Evolutionary conservation across 2,113 vertebrate species (phyloP), one percentile per base, ranked within the genome.

Genomic region (Ia io): DNA sequence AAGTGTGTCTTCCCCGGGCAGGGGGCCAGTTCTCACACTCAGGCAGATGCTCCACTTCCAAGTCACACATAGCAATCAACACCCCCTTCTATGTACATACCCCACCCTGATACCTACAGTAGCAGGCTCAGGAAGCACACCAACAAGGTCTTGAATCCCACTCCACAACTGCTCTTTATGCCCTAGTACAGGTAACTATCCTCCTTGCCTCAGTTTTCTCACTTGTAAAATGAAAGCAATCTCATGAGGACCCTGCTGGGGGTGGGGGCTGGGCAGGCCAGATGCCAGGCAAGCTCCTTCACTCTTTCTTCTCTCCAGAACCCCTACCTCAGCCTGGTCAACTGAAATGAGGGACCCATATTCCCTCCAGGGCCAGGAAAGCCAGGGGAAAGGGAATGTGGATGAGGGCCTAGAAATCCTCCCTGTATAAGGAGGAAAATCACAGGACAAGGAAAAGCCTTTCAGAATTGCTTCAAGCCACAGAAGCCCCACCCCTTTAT

Each of bases 361-460:
- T 35, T 56, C 5, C 56, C 20, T 35, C 67, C 3, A 14, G 14
- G 53, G 67, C 67, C 67, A 65, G 42, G 71, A 61, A 53, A 93
- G 56, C 10, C 6, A 1, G 23, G 40, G 30, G 20, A 44, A 4
- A 12, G 0, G 78, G 49, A 14, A 7, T 44, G 1, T 16, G 61
- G 61, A 23, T 73, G 13, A 47, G 17, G 63, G 37, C 74, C 53
- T 76, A 22, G 61, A 88, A 84, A 84, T 65, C 80, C 79, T 42
- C 17, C 59, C 53, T 16, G 7, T 12, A n/a, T 6, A 25, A 42
- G 73, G 67, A 90, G 94, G 91, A 92, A 96, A 92, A 95, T 95
- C 90, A 95, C 51, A 93, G 84, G 90, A 88, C 82, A 84, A 80
- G 88, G 84, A 91, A 92, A 95, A 95, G 59, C 93, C 88, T 51